Evolutionary conservation across 2,797 vertebrate genomes (phyloP), one percentile per base, ranked within the genome.

Genomic region (Mormyrus hasselquistii): DNA sequence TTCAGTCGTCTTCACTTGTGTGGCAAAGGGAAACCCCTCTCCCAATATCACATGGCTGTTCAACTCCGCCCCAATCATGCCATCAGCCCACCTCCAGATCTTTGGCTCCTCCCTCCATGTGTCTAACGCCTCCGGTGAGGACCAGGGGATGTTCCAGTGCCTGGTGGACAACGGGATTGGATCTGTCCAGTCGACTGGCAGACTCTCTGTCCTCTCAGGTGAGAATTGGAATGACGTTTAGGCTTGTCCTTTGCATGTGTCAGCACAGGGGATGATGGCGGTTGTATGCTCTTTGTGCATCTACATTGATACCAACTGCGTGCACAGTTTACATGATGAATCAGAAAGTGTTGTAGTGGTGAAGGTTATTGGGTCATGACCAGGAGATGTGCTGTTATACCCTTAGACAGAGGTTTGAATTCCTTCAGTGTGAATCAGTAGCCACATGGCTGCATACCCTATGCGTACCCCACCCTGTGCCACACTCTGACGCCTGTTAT

Each of bases 81-180:
- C 93, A 0, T 98, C 97, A 0, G 87, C 91, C 0, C 96, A 91
- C 4, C 93, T 96, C 8, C 93, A 94, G 10, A 90, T 91, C 0
- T 57, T 87, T 0, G 97, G 94, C 2, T 95, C 92, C 85, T 93
- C 91, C 0, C 92, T 99, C 10, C 87, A 62, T 1, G 94, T 99
- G 84, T 90, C 88, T 0, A 93, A 92, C 0, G 91, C 97, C 89
- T 93, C 92, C 0, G 34, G 8, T 0, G 93, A 92, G 92, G 97
- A 99, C 83, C 93, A 95, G 0, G 98, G 98, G 44, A 89, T 98
- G 55, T 99, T 98, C 92, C 98, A 99, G 93, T 99, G 98, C 57
- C 57, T 98, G 57, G 94, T 96, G 9, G 94, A 95, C 92, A 99
- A 99, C 0, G 95, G 94, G 0, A 91, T 97, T 49, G 96, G 96